Evolutionary conservation across 1,140 invertebrate species (phyloP), one percentile per base, ranked within the genome.

Genomic region (Nylanderia fulva): DNA sequence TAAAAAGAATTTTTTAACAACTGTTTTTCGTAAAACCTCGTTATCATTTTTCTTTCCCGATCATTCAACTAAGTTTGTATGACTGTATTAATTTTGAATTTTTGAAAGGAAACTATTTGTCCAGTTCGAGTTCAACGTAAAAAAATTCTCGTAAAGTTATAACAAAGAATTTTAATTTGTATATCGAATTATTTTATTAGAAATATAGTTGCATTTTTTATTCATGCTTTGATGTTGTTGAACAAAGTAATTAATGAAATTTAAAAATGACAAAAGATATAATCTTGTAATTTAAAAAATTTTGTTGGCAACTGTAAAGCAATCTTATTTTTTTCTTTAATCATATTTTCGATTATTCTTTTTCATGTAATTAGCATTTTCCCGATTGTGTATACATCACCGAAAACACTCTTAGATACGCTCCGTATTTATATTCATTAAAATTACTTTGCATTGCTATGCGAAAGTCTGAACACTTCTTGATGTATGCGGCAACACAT

Each of bases 401-500:
- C 15, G 15, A 18, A n/a, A 6, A 9, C 15, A 48, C 45, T 48
- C 4, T 48, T 1, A 45, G 42, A 33, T 33, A 33, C n/a, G 64
- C 39, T 2, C 42, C 24, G 11, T 66, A 45, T 45, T 69, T 6
- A 18, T 69, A 69, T 27, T 48, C 45, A 48, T 48, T 48, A 29
- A 29, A 69, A 58, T 27, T 58, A 29, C 27, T 42, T 58, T 13
- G n/a, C 36, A 56, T 15, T 27, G 18, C 66, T 24, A 13, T 0
- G n/a, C 42, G 24, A 45, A 71, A 58, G 13, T 42, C 18, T 21
- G 13, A 56, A 71, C n/a, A 21, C 13, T 71, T 72, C 69, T 82
- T 54, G 52, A 39, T 33, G 33, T 76, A 76, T 6, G 11, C 56
- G 21, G 77, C 61, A 68, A 72, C 77, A 72, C n/a, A 72, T 82